Base-by-base conservation (phyloP, 2,797 vertebrate genomes). In the Sebastes steindachneri region DNA sequence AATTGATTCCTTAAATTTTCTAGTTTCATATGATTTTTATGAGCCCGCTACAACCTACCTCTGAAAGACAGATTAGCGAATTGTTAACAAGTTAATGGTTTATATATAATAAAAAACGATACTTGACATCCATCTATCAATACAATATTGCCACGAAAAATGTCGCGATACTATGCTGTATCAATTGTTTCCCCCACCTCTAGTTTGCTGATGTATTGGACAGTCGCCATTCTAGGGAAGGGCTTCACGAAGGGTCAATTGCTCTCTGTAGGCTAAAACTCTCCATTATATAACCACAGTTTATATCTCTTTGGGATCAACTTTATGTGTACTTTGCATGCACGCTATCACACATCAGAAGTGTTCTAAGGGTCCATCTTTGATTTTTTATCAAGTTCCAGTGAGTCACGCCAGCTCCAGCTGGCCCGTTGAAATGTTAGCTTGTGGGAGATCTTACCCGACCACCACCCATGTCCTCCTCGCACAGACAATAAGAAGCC, bases 331-430 rank as follows among this genome's bases (percentile, higher is more conserved):
- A 82, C 88, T 90, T 87, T 94, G 86, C 93, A 94, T 94, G 91
- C 93, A 88, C 88, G 83, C 86, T 86, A 62, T 88, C 90, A 78
- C 87, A 90, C 90, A 82, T 93, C 84, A 55, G 37, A 88, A 77
- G 71, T 85, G 82, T 87, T 85, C 48, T 23, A 75, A 83, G 74
- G 80, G 78, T 88, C 87, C 88, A 76, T 79, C 64, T 83, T 92
- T 88, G 77, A 77, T 80, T 93, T 88, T 93, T 89, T 86, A 82
- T 89, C 33, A 91, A 93, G 94, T 95, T 95, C 94, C 94, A 94
- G 93, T 79, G 89, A 88, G 86, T 90, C 87, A 55, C 10, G 74
- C 67, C 82, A 79, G 75, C 82, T 75, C 33, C 35, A 33, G 77
- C 72, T 77, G 81, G 89, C 74, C 83, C 26, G 58, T 21, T 33